These are phyloP conservation scores for Saimiri boliviensis DNA, from an alignment of 2,113 vertebrate species.

Conservation along the genomic window DNA sequence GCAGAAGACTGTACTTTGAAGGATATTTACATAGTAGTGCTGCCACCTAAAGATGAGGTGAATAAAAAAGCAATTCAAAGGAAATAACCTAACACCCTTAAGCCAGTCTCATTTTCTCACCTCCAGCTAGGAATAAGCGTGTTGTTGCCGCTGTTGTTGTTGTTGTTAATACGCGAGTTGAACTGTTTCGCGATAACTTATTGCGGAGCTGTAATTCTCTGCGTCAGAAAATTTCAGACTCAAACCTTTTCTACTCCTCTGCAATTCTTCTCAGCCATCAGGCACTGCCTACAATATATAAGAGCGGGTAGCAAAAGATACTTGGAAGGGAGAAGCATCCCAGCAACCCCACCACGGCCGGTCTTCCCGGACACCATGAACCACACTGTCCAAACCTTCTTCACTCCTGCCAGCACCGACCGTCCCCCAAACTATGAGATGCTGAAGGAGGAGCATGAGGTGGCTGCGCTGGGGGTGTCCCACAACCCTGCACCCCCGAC, in stretches of 20 bases:
- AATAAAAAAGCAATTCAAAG: constrained; percentile 64
- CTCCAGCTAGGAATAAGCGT: constrained; percentile 13
- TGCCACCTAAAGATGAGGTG: constrained; percentile 78
- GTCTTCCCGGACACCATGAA: too few species aligned
- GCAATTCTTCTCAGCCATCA: neutral
- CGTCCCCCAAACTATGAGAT: too few species aligned
- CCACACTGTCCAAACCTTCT: too few species aligned
- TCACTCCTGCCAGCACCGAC: too few species aligned
- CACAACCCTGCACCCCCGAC: too few species aligned
- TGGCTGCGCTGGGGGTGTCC: too few species aligned
- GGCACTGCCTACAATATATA: neutral
- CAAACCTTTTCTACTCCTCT: constrained; percentile 11
- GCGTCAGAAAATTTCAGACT: constrained; percentile 18
- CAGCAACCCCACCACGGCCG: too few species aligned
- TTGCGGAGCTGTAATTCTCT: constrained; percentile 28
- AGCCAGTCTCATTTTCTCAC: constrained; percentile 13
- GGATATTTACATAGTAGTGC: constrained; percentile 70
- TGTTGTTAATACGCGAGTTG: constrained; percentile 13
- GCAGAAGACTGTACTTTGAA: constrained; percentile 54
- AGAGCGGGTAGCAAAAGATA: neutral
- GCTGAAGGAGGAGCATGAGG: too few species aligned
- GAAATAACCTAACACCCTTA: constrained; percentile 45
- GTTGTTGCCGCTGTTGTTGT: constrained; percentile 10
- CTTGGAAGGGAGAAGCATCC: too few species aligned
- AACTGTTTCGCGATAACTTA: constrained; percentile 30